A percentile compares a stretch with the other conserved stretches of the same genome.
These are phyloP conservation scores for Carapus acus DNA, from an alignment of 2,797 vertebrate genomes.

Conservation along the genomic window DNA sequence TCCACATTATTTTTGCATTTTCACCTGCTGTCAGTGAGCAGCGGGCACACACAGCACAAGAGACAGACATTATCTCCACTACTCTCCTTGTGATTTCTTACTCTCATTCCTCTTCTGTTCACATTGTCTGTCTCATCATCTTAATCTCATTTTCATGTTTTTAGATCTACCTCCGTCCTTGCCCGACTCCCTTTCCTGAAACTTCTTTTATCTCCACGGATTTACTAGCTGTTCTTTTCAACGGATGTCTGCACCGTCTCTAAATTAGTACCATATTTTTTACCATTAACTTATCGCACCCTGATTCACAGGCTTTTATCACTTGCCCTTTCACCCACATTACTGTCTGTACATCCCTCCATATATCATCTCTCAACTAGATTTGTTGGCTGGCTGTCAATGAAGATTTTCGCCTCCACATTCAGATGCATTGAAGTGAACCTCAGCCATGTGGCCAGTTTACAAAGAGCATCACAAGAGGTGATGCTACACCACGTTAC, in stretches of 20 bases:
- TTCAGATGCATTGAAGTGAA: slow-evolving; percentile 82
- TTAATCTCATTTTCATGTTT: slow-evolving; percentile 40
- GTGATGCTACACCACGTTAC: slow-evolving; percentile 63
- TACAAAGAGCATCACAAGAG: slow-evolving; percentile 70
- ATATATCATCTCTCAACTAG: slow-evolving; percentile 56
- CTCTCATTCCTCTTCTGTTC: slow-evolving; percentile 16
- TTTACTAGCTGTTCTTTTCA: slow-evolving; percentile 16
- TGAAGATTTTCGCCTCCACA: slow-evolving; percentile 73
- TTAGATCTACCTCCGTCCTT: slow-evolving; percentile 20
- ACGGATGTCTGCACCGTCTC: slow-evolving; percentile 1
- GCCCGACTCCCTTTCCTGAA: slow-evolving; percentile 12
- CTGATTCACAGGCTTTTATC: slow-evolving; percentile 24
- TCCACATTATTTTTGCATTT: neutral
- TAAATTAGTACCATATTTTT: slow-evolving; percentile 14
- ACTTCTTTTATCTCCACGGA: slow-evolving; percentile 15
- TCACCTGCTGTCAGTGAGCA: slow-evolving; percentile 16
- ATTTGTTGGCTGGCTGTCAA: slow-evolving; percentile 77
- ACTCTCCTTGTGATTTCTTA: slow-evolving; percentile 26
- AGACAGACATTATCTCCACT: slow-evolving; percentile 23
- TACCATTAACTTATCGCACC: slow-evolving; percentile 10
- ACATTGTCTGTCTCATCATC: slow-evolving; percentile 20
- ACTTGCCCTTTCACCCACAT: slow-evolving; percentile 2
- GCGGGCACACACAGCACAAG: slow-evolving; percentile 15
- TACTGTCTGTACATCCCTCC: slow-evolving; percentile 13
- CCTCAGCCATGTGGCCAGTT: slow-evolving; percentile 78